Conservation (phyloP, 2,113 vertebrate species). For the Crocuta crocuta region DNA sequence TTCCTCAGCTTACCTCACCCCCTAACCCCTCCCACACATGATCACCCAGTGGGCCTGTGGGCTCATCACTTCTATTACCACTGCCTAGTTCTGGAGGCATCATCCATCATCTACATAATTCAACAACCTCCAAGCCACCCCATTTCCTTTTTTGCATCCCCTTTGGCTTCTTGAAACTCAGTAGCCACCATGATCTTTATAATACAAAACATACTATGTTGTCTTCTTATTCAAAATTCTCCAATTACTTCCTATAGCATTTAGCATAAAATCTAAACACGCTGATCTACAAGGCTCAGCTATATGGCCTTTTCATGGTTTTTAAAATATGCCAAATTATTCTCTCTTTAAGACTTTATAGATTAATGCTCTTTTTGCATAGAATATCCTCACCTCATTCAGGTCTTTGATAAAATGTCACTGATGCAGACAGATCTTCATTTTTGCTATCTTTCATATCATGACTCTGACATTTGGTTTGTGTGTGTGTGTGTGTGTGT, state of each 20-base stretch:
- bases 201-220: background rate
- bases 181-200: background rate
- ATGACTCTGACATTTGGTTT: background rate
- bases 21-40: fast-evolving
- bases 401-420: background rate
- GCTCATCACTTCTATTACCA: background rate
- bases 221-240: background rate
- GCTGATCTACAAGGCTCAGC: background rate
- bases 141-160: background rate
- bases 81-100: background rate
- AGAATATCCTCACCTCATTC: background rate
- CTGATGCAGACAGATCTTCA: background rate
- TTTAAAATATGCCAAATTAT: background rate
- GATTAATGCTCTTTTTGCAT: background rate
- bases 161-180: background rate
- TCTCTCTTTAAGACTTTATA: background rate
- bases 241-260: background rate
- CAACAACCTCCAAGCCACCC: background rate
- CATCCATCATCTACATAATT: background rate
- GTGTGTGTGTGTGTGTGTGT: too few species aligned
- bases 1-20: background rate
- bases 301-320: background rate
- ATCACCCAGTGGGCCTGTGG: background rate
- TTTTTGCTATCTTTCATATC: background rate
- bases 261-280: background rate